phyloP scores from a whole-genome alignment of 2,113 vertebrate species.

The Catharus bicknelli region DNA sequence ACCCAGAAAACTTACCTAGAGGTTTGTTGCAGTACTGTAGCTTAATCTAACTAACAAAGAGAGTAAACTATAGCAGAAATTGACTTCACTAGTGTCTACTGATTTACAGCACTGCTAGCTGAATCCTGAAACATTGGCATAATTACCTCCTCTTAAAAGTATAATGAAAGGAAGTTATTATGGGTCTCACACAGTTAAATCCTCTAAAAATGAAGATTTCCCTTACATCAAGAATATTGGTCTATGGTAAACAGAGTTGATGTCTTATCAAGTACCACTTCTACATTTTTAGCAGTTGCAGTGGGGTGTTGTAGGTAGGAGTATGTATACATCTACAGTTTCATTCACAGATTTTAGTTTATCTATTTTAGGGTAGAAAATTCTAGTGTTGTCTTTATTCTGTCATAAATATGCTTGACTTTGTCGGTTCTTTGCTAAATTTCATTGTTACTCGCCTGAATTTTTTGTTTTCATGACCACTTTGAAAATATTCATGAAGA shows the following conservation, averaged over 20 bases:
- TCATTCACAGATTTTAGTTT: not conserved
- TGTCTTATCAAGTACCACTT: not conserved
- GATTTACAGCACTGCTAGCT: not conserved
- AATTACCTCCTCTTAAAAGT: not conserved
- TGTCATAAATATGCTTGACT: not conserved
- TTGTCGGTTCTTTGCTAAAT: not conserved
- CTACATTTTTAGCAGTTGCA: not conserved
- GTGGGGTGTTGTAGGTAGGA: not conserved
- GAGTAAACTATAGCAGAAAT: not conserved
- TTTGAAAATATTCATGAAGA: constrained; percentile 28
- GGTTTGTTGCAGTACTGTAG: not conserved
- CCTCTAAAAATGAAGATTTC: not conserved
- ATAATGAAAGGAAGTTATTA: not conserved
- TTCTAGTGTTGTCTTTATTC: not conserved
- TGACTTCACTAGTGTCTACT: not conserved
- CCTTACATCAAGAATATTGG: not conserved
- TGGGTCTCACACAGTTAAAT: not conserved
- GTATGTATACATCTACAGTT: not conserved
- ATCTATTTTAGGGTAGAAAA: not conserved
- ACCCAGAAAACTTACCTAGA: not conserved
- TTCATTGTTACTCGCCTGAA: not conserved
- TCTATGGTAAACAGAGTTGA: not conserved
- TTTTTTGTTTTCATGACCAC: not conserved
- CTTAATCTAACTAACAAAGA: not conserved
- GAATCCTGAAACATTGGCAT: not conserved